Conservation (phyloP, 92 coral and sea anemone species). For the Muricea muricata region DNA sequence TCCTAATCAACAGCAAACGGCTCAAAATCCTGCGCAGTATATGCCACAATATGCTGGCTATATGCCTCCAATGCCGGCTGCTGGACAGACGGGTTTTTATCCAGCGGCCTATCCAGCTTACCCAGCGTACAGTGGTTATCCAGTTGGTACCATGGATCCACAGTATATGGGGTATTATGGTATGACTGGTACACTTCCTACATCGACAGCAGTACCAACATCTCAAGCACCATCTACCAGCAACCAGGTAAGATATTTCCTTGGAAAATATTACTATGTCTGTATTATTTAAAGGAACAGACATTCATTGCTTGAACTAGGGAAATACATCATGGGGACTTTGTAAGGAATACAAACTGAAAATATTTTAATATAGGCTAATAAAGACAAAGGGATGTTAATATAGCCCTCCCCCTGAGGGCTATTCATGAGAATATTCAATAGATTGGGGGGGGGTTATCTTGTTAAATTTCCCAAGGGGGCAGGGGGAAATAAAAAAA, state of each 20-base stretch:
- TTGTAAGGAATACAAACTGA: too few relatives aligned
- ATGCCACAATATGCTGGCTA: conserved; percentile 78
- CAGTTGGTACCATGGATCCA: conserved; percentile 35
- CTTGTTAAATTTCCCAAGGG: too few relatives aligned
- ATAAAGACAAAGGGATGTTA: too few relatives aligned
- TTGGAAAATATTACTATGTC: too few relatives aligned
- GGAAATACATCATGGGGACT: too few relatives aligned
- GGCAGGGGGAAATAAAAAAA: too few relatives aligned
- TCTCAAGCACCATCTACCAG: not conserved
- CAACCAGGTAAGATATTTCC: not conserved
- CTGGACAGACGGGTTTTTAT: conserved; percentile 53
- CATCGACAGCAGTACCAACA: not conserved
- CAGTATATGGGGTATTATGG: conserved; percentile 17
- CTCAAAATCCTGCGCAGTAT: conserved; percentile 73
- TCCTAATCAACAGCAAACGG: conserved; percentile 86
- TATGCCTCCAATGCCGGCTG: conserved; percentile 68
- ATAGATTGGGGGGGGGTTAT: too few relatives aligned
- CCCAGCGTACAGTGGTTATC: conserved; percentile 20
- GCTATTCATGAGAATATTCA: too few relatives aligned
- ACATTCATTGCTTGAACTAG: too few relatives aligned
- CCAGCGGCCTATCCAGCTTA: conserved; percentile 38
- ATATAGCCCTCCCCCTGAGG: too few relatives aligned
- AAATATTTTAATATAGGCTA: too few relatives aligned
- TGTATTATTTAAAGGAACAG: too few relatives aligned
- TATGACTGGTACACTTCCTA: not conserved